These are phyloP conservation scores for Heterohyrax brucei DNA, from an alignment of 2,797 vertebrate genomes.

Conservation along the genomic window DNA sequence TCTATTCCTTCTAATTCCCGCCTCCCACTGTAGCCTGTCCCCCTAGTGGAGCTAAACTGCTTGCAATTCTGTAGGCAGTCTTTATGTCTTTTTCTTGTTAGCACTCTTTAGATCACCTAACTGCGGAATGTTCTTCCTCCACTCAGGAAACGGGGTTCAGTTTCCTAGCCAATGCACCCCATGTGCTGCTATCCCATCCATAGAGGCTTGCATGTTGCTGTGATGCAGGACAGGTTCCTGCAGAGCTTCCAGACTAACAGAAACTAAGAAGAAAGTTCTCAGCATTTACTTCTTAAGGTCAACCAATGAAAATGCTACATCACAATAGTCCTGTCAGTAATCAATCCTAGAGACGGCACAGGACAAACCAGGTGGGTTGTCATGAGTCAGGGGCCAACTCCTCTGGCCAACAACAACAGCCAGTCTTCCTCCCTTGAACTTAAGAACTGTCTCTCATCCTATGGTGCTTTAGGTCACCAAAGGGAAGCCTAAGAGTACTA, in stretches of 20 bases:
- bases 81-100: constrained; percentile 56
- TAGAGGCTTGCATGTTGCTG: too few relatives aligned
- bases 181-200: not conserved
- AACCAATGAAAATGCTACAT: too few relatives aligned
- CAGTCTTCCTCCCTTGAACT: constrained; percentile 54
- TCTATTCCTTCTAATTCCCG: constrained; percentile 69
- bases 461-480: not conserved
- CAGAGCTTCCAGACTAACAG: too few relatives aligned
- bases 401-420: too few relatives aligned
- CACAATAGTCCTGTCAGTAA: too few relatives aligned
- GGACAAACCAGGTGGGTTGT: too few relatives aligned
- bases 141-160: too few relatives aligned
- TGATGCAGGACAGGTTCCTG: too few relatives aligned
- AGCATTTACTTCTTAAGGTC: too few relatives aligned
- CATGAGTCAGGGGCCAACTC: too few relatives aligned
- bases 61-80: constrained; percentile 9
- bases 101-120: constrained; percentile 60
- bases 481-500: not conserved
- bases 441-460: not conserved
- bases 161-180: not conserved
- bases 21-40: constrained; percentile 57
- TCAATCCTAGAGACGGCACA: too few relatives aligned
- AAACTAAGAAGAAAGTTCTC: too few relatives aligned
- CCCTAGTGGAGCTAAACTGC: constrained; percentile 37
- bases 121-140: not conserved